Base-by-base conservation (phyloP, 2,888 invertebrate species). In the Apeira syringaria region DNA sequence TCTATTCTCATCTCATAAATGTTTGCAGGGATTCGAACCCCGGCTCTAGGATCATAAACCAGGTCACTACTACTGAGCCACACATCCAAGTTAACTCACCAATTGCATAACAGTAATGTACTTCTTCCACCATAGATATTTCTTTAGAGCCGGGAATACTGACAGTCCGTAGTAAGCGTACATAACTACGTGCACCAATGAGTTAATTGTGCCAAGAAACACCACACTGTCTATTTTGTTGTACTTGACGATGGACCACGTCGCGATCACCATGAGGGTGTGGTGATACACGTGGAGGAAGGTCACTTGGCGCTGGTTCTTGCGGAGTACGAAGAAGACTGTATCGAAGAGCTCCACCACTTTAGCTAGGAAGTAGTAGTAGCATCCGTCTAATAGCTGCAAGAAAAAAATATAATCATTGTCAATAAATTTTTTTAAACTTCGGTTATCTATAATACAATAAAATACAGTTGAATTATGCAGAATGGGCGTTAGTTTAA, bases 261-360 rank as follows among this genome's bases (percentile, higher is more conserved):
- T 92, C 66, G 93, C 92, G 91, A 93, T 63, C 41, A 93, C 94
- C 71, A 94, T 94, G 36, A 93, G 76, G 0, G 93, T 88, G 71
- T 97, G 97, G 74, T 97, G 97, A 69, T 96, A 97, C 0, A 97
- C 94, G 69, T 97, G 97, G 26, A 97, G 92, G 67, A 96, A 95
- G 0, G 96, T 92, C 0, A 97, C 93, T 76, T 97, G 97, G 22
- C 92, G 61, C 88, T 91, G 53, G 79, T 88, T 71, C 78, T 97
- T 97, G n/a, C 97, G 91, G 51, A 97, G 80, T 2, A 97, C 95
- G 76, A 97, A 97, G 83, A 97, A 97, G 1, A 95, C 92, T 0
- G 95, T 95, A 64, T 95, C 95, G 36, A 94, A 60, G 0, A 95
- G 86, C 67, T 95, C 95, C 0, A 93, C 81, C 5, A 95, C 74